Evolutionary conservation across 2,113 vertebrate genomes (phyloP).

Genomic region (Oceanodroma tethys): DNA sequence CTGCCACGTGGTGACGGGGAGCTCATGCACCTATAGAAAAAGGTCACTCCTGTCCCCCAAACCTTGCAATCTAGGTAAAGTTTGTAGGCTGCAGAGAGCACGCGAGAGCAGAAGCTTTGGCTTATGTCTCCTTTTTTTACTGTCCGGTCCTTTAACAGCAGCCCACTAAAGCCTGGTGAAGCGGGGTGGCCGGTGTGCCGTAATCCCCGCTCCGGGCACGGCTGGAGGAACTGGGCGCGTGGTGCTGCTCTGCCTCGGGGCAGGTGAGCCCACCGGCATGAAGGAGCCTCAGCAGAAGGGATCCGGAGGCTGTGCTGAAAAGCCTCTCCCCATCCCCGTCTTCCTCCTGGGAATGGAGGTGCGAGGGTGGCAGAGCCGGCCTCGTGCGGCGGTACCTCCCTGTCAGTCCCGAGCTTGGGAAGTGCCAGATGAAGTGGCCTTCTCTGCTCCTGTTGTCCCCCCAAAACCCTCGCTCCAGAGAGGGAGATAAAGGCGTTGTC

Average conservation of each 20-base stretch:
- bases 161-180: background rate
- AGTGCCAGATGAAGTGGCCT: background rate
- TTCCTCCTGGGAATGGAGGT: background rate
- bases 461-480: background rate
- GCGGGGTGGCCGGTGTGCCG: background rate
- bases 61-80: background rate
- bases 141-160: background rate
- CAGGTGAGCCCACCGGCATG: background rate
- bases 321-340: background rate
- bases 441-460: background rate
- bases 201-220: rapidly evolving
- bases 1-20: background rate
- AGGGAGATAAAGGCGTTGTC: conserved; percentile 36
- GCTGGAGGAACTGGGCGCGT: background rate
- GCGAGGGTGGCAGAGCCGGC: background rate
- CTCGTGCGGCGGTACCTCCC: background rate
- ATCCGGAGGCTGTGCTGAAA: background rate
- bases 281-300: background rate
- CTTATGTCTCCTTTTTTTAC: background rate
- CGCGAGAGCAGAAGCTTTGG: background rate
- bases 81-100: background rate
- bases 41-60: background rate
- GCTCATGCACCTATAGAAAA: background rate
- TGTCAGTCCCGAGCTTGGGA: background rate
- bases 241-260: background rate